Conservation (phyloP, 1,140 invertebrate genomes). For the Scaptodrosophila lebanonensis region DNA sequence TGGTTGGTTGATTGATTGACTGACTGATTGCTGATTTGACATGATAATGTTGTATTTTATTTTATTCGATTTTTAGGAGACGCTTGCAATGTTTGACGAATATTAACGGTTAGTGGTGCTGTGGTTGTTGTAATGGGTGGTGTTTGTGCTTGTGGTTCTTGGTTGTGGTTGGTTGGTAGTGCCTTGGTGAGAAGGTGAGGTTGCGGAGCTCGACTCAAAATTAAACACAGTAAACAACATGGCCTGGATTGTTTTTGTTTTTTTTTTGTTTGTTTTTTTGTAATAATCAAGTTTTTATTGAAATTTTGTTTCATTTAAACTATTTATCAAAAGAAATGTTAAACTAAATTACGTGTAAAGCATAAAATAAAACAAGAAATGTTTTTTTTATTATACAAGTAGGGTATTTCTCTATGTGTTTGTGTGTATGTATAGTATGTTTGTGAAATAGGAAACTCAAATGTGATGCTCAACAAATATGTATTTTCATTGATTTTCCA, state of each 20-base stretch:
- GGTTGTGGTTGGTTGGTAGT: constrained; percentile 8
- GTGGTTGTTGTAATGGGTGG: constrained; percentile 32
- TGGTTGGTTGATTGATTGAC: constrained; percentile 32
- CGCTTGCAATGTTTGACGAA: background rate
- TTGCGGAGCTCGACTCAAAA: constrained; percentile 18
- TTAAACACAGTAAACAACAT: constrained; percentile 45
- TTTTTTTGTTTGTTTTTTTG: constrained; percentile 24
- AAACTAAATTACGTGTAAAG: constrained; percentile 48
- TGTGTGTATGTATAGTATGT: constrained; percentile 29
- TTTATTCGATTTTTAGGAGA: constrained; percentile 17
- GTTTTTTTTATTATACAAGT: constrained; percentile 47
- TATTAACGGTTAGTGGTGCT: constrained; percentile 41
- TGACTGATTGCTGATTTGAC: constrained; percentile 56
- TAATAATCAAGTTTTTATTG: constrained; percentile 35
- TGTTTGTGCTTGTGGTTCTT: constrained; percentile 18
- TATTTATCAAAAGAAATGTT: constrained; percentile 34
- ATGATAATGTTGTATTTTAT: constrained; percentile 66
- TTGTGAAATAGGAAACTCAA: constrained; percentile 22
- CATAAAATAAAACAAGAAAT: constrained; percentile 49
- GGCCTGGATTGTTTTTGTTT: too few species aligned
- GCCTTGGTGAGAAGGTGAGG: constrained; percentile 2
- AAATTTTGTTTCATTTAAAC: constrained; percentile 39
- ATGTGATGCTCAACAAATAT: constrained; percentile 48
- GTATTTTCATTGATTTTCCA: background rate
- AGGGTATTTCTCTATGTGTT: constrained; percentile 40